Percentiles rank a stretch among this genome's conserved stretches.
Evolutionary conservation across 2,888 invertebrate genomes (phyloP).

Genomic region (Eueremaeus valkanovi): DNA sequence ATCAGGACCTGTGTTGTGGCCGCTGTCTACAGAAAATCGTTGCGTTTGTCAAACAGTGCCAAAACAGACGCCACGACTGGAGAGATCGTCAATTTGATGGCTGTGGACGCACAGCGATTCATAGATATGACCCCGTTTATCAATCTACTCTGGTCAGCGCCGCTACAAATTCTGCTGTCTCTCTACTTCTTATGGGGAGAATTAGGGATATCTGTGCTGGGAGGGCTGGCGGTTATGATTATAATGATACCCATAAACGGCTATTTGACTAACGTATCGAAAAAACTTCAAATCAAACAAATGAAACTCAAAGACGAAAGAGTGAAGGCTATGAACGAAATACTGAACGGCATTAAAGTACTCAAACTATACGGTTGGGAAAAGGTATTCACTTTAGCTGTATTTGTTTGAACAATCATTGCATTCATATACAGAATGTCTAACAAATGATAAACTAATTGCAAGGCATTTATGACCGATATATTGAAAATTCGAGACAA

Average conservation of each 20-base stretch:
- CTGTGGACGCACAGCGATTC: conserved; percentile 46
- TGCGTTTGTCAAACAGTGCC: conserved; percentile 48
- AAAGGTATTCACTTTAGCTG: no score
- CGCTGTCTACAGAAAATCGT: conserved; percentile 73
- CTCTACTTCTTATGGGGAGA: conserved; percentile 46
- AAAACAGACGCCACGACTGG: conserved; percentile 66
- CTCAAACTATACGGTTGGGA: conserved; percentile 45
- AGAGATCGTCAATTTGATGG: conserved; percentile 63
- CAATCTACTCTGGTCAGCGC: conserved; percentile 45
- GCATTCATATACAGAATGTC: conserved; percentile 74
- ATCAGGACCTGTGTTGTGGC: conserved; percentile 83
- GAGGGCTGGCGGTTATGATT: conserved; percentile 90
- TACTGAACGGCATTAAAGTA: conserved; percentile 79
- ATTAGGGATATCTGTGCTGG: conserved; percentile 64
- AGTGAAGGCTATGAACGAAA: conserved; percentile 89
- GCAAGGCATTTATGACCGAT: conserved; percentile 39
- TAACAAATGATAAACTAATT: conserved; percentile 46
- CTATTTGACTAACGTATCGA: conserved; percentile 73
- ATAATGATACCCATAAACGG: conserved; percentile 85
- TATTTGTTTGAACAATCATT: no score
- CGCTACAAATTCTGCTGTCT: conserved; percentile 44
- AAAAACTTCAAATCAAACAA: conserved; percentile 71
- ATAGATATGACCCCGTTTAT: conserved; percentile 42
- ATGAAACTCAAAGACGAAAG: conserved; percentile 92
- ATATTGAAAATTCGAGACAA: conserved; percentile 38